Evolutionary conservation across 2,113 vertebrate genomes (phyloP).

Genomic region (Tychaedon coryphoeus): DNA sequence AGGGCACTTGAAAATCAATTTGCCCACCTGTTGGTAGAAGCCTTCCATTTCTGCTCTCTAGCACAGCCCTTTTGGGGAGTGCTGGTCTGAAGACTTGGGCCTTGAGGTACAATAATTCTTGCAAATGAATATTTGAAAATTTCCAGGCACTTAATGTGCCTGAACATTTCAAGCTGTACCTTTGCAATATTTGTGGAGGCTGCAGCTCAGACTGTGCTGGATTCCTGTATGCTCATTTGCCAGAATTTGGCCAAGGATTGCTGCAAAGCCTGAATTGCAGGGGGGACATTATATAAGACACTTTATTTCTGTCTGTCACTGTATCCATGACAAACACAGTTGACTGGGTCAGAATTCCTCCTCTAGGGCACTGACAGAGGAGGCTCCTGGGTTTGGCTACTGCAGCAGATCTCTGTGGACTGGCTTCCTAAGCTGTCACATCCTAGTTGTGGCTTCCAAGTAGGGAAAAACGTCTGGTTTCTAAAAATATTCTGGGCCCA

Average conservation of each 20-base stretch:
- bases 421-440: background rate
- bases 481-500: background rate
- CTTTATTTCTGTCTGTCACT: background rate
- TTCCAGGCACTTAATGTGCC: background rate
- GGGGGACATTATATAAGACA: background rate
- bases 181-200: background rate
- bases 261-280: background rate
- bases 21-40: background rate
- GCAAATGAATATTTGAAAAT: background rate
- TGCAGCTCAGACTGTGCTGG: background rate
- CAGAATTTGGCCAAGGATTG: background rate
- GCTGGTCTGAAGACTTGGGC: background rate
- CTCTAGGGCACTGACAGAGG: background rate
- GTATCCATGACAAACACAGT: background rate
- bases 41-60: background rate
- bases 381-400: background rate
- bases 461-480: background rate
- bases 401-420: background rate
- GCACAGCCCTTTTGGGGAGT: background rate
- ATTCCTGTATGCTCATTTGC: background rate
- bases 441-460: background rate
- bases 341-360: background rate
- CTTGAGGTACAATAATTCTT: background rate
- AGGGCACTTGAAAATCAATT: background rate
- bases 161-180: background rate